Base-by-base conservation (phyloP, 1,140 invertebrate species). In the Xylocopa sonorina region DNA sequence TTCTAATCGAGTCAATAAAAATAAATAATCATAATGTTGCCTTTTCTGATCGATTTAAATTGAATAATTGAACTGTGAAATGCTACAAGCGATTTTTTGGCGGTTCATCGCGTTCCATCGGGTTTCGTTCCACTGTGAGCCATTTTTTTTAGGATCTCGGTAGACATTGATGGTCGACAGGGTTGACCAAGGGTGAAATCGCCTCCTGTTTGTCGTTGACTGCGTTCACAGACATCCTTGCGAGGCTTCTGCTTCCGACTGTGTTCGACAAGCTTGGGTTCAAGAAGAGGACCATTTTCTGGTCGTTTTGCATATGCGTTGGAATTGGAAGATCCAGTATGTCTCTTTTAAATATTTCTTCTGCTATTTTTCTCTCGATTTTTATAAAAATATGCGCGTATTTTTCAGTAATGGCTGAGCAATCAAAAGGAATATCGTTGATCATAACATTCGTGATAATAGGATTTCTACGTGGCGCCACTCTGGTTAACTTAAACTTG, bases 391-490 rank as follows among this genome's bases (percentile, higher is more conserved):
- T n/a, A n/a, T n/a, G n/a, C n/a, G n/a, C n/a, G n/a, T 72, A 41
- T 81, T 32, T 78, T 79, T 57, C 90, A 94, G 94, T 94, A 69
- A 78, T 95, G 67, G 94, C 93, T 12, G 92, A 92, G 57, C 93
- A 94, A 88, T 91, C 91, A 3, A 90, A 92, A 34, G 91, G 93
- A 43, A 87, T 81, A 27, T 83, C 90, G 4, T 77, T 95, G 38
- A 83, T 94, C 4, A 50, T 89, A 1, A 87, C 95, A 62, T 92
- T 96, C 85, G 95, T 96, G 3, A 94, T 96, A 93, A 86, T 95
- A 48, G 96, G 96, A 51, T 96, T 96, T 91, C 94, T 96, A 87
- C 93, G 96, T 48, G 96, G 96, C 69, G 94, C 95, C 81, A 95
- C 95, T 9, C 90, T 96, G 29, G 96, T 96, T 66, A 96, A 96